A percentile compares a stretch with the other conserved stretches of the same genome.
phyloP scores from a whole-genome alignment of 2,888 invertebrate species.

The Nezara viridula region DNA sequence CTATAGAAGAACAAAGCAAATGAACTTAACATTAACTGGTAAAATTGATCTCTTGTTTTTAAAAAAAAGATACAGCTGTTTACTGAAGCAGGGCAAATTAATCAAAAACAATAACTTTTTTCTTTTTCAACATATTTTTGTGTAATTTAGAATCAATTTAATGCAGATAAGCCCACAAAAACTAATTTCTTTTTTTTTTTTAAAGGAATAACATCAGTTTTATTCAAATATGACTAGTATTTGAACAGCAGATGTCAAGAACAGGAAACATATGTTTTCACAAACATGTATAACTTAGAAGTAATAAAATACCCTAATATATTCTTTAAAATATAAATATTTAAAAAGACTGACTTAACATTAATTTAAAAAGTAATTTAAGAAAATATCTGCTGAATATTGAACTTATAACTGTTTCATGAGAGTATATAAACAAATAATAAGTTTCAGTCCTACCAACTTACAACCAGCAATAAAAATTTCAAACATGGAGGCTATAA shows the following conservation, averaged over 20 bases:
- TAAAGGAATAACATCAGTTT: constrained; percentile 49
- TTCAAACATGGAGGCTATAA: too few species aligned
- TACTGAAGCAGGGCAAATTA: constrained; percentile 33
- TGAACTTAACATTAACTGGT: constrained; percentile 50
- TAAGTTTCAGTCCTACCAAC: background rate
- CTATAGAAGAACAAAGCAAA: constrained; percentile 46
- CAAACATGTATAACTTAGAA: background rate
- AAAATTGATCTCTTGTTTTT: constrained; percentile 53
- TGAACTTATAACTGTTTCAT: background rate
- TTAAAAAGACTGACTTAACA: background rate
- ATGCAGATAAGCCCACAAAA: constrained; percentile 46
- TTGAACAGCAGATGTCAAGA: constrained; percentile 43
- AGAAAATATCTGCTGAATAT: background rate
- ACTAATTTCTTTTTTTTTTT: constrained; percentile 49
- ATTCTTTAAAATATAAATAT: background rate
- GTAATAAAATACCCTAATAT: background rate
- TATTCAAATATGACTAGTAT: constrained; percentile 43
- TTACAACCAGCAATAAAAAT: background rate
- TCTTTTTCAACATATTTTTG: constrained; percentile 48
- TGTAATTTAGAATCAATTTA: constrained; percentile 49
- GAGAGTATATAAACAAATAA: background rate
- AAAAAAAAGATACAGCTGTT: constrained; percentile 39
- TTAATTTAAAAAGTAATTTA: background rate
- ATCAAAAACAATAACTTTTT: constrained; percentile 33
- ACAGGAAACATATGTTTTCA: constrained; percentile 34